Evolutionary conservation across 2,797 vertebrate genomes (phyloP), one percentile per base, ranked within the genome.

Genomic region (Hippocampus kuda): DNA sequence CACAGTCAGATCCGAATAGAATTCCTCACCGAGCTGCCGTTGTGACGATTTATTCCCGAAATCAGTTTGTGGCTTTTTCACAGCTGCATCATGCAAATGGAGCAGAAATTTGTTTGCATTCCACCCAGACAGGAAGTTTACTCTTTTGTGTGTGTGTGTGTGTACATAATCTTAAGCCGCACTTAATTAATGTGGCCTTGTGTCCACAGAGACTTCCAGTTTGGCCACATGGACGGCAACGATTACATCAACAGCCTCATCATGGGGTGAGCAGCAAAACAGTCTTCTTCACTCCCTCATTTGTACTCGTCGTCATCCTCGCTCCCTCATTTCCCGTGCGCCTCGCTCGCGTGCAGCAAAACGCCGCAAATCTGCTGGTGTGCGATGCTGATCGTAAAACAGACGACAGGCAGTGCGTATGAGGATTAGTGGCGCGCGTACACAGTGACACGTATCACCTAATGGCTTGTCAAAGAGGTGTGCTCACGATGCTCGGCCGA

Each of bases 171-270:
- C 49, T 22, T 66, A 38, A 60, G 30, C n/a, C 34, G 13, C 67
- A 46, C 38, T 59, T 68, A 54, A 67, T 67, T 56, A 56, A 67
- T 56, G 30, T n/a, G 49, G 75, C 77, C 24, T 81, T 80, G 5
- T 65, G 1, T 70, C 75, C 67, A 38, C 82, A 89, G 87, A 75
- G 88, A 94, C 87, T 96, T 99, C 87, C 97, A 99, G 80, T 99
- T 99, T 84, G 97, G 97, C 79, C 94, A 98, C 81, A 97, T 98
- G 93, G 94, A 98, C 60, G 97, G 97, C 74, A 98, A 91, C 66
- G 96, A 98, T 82, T 98, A 98, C 83, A 97, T 99, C 82, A 99
- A 98, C 86, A 94, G 93, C 81, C 92, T 99, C 78, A 91, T 98
- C 81, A 98, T 99, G 97, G 94, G 96, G 97, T 99, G 90, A 96